phyloP scores from a whole-genome alignment of 2,797 vertebrate genomes.

The Eulemur mongoz region DNA sequence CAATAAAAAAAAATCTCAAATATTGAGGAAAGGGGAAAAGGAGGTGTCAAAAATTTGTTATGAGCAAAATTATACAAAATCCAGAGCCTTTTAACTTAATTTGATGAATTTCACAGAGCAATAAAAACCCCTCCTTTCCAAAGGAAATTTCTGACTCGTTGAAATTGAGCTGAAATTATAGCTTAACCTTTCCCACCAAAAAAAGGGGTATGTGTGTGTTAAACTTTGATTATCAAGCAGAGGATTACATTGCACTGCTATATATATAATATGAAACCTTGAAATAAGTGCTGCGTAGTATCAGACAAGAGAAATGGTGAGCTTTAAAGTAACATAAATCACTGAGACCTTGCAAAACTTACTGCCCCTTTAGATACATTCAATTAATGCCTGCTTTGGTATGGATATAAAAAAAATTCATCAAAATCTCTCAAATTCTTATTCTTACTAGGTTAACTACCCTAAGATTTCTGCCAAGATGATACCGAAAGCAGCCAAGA shows the following conservation, averaged over 20 bases:
- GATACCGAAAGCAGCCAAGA: conserved; percentile 37
- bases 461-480: conserved; percentile 25
- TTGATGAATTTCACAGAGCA: conserved; percentile 77
- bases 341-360: background rate
- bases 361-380: background rate
- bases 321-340: conserved; percentile 28
- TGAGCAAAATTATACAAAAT: conserved; percentile 63
- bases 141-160: conserved; percentile 68
- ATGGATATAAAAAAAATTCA: conserved; percentile 13
- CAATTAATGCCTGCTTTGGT: background rate
- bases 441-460: background rate
- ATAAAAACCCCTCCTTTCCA: conserved; percentile 73
- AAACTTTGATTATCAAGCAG: conserved; percentile 45
- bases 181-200: conserved; percentile 83
- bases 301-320: conserved; percentile 29
- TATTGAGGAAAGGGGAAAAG: conserved; percentile 51
- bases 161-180: background rate
- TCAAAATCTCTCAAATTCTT: conserved; percentile 12
- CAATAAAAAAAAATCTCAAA: conserved; percentile 72
- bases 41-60: conserved; percentile 66
- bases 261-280: background rate
- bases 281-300: conserved; percentile 11
- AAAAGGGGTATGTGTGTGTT: background rate
- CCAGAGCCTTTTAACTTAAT: conserved; percentile 43
- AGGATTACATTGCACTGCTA: background rate